These are phyloP conservation scores for Eupleurogrammus muticus DNA, from an alignment of 2,797 vertebrate species.

Conservation along the genomic window DNA sequence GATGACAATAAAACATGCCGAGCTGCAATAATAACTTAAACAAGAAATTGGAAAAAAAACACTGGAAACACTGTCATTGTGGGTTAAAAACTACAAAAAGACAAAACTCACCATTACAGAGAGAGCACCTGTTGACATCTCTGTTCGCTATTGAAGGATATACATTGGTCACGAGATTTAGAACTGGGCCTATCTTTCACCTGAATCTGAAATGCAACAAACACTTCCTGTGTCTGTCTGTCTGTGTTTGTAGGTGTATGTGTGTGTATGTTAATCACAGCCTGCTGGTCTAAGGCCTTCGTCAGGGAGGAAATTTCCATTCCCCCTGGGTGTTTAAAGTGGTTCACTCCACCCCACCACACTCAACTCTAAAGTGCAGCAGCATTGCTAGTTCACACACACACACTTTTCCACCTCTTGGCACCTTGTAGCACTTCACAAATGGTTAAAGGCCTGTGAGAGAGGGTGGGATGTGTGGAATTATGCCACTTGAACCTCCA, in stretches of 20 bases:
- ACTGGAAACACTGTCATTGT: no score
- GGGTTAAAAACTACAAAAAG: no score
- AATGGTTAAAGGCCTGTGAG: conserved; percentile 20
- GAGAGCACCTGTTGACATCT: no score
- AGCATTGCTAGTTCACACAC: conserved; percentile 37
- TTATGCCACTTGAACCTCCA: conserved; percentile 46
- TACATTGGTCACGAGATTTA: no score
- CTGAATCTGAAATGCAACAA: neutral
- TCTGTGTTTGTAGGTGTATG: no score
- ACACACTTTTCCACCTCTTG: neutral
- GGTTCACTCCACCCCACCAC: neutral
- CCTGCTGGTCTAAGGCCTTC: conserved; percentile 25
- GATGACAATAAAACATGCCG: no score
- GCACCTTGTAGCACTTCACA: conserved; percentile 6
- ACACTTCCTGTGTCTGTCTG: conserved; percentile 36
- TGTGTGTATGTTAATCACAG: conserved; percentile 11
- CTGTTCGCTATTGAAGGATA: no score
- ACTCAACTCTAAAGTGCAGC: neutral
- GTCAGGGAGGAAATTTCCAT: conserved; percentile 35
- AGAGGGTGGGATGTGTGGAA: conserved; percentile 37
- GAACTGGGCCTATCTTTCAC: conserved; percentile 12
- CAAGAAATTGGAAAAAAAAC: no score
- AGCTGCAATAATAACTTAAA: no score
- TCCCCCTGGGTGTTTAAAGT: conserved; percentile 37
- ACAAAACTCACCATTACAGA: no score